phyloP scores from a whole-genome alignment of 2,797 vertebrate species.

The Novumbra hubbsi region DNA sequence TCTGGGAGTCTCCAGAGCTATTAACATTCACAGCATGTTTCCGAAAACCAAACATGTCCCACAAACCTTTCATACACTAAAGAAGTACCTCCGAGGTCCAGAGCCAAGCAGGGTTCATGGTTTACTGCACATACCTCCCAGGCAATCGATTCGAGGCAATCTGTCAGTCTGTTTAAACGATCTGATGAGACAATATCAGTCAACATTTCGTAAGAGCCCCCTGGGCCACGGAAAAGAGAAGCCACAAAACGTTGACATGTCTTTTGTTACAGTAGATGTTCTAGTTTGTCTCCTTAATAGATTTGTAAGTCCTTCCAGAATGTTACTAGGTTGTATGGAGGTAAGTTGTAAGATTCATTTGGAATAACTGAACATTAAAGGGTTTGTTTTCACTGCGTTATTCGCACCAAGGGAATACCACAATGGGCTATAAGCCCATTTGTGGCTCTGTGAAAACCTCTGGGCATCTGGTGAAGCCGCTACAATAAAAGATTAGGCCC shows the following conservation, averaged over 20 bases:
- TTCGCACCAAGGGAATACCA: background rate
- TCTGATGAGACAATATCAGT: slow-evolving; percentile 13
- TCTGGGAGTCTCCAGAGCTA: slow-evolving; percentile 59
- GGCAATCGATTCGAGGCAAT: background rate
- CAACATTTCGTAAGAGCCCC: slow-evolving; percentile 13
- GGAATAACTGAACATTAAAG: slow-evolving; percentile 17
- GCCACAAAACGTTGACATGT: slow-evolving; percentile 43
- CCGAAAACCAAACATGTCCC: slow-evolving; percentile 60
- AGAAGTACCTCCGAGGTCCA: slow-evolving; percentile 72
- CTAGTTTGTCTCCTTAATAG: background rate
- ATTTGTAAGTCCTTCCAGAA: slow-evolving; percentile 35
- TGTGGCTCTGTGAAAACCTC: slow-evolving; percentile 22
- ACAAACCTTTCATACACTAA: slow-evolving; percentile 62
- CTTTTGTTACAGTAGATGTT: slow-evolving; percentile 42
- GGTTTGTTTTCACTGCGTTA: slow-evolving; percentile 1
- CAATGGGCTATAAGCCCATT: background rate
- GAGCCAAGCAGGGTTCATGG: slow-evolving; percentile 12
- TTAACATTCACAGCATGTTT: slow-evolving; percentile 72
- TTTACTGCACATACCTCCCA: background rate
- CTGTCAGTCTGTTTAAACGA: slow-evolving; percentile 8
- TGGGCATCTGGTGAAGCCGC: slow-evolving; percentile 41
- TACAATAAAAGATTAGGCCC: slow-evolving; percentile 42
- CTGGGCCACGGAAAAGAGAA: slow-evolving; percentile 8
- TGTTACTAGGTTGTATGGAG: slow-evolving; percentile 47
- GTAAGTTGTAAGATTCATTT: slow-evolving; percentile 49